phyloP scores from a whole-genome alignment of 2,797 vertebrate species.

The Danio kyathit region DNA sequence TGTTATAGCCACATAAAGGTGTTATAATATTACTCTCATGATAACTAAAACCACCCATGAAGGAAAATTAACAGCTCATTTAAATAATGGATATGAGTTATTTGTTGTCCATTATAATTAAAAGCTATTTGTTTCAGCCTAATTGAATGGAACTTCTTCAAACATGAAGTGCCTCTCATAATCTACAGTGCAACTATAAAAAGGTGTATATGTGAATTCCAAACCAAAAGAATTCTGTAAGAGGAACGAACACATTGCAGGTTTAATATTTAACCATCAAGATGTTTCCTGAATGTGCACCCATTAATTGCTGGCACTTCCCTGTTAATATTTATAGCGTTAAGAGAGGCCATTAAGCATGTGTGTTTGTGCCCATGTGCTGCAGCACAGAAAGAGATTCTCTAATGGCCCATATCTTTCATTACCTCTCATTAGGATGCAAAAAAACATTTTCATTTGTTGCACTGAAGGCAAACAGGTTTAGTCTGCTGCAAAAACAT shows the following conservation, averaged over 20 bases:
- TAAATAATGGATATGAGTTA: too few species aligned
- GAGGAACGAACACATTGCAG: background rate
- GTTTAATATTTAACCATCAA: conserved; percentile 42
- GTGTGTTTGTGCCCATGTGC: background rate
- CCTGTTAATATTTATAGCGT: conserved; percentile 38
- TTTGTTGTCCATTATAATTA: too few species aligned
- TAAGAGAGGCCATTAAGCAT: background rate
- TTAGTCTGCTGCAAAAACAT: conserved; percentile 2
- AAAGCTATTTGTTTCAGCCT: too few species aligned
- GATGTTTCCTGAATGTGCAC: conserved; percentile 20
- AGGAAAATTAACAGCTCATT: too few species aligned
- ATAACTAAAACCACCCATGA: too few species aligned
- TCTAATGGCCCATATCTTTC: background rate
- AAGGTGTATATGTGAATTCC: background rate
- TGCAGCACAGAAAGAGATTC: background rate
- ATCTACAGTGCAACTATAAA: too few species aligned
- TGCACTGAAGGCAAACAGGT: background rate
- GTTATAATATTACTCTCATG: too few species aligned
- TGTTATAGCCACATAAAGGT: too few species aligned
- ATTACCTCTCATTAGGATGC: background rate
- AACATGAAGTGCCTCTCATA: too few species aligned
- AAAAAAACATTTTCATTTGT: background rate
- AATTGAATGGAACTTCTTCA: too few species aligned
- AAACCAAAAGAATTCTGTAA: background rate
- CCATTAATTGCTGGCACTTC: conserved; percentile 8